Evolutionary conservation across 2,113 vertebrate species (phyloP), one percentile per base, ranked within the genome.

Genomic region (Jaculus jaculus): DNA sequence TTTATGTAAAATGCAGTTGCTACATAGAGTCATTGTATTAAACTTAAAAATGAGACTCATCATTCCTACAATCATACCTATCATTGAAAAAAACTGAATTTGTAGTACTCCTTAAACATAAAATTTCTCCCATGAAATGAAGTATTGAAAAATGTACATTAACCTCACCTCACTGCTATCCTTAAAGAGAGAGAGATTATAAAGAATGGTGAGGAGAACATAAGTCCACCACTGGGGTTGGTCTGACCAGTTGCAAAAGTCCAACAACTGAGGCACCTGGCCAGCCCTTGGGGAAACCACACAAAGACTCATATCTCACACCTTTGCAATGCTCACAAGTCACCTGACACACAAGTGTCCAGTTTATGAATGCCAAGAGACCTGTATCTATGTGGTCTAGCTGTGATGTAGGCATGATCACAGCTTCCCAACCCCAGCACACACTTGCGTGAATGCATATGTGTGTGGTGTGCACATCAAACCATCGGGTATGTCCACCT

Each of bases 21-120:
- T 84, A 89, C 6, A 63, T 28, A 83, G 8, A 87, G 51, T 84
- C 13, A 77, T 94, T 90, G 47, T 47, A 72, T 30, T 91, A 66
- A 75, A 79, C n/a, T 71, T 32, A 65, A 78, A 93, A 83, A 65
- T n/a, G 2, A 91, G 10, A 69, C 10, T 79, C 3, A 68, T 4
- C 8, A 80, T 54, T 54, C 54, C 15, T 54, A 63, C 5, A 75
- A 63, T 85, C 47, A 82, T 73, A 28, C 13, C 34, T 69, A 79
- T 17, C 32, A 92, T 91, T 80, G 71, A 93, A 92, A 91, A 54
- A 91, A 61, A 18, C 21, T 21, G 69, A 84, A 87, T 89, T 90
- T 66, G 4, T 84, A 87, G 24, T 42, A 47, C 16, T 90, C 42
- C 17, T 68, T 54, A 3, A 58, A 89, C 21, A 87, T 54, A 66